Evolutionary conservation across 2,797 vertebrate species (phyloP).

Genomic region (Enoplosus armatus): DNA sequence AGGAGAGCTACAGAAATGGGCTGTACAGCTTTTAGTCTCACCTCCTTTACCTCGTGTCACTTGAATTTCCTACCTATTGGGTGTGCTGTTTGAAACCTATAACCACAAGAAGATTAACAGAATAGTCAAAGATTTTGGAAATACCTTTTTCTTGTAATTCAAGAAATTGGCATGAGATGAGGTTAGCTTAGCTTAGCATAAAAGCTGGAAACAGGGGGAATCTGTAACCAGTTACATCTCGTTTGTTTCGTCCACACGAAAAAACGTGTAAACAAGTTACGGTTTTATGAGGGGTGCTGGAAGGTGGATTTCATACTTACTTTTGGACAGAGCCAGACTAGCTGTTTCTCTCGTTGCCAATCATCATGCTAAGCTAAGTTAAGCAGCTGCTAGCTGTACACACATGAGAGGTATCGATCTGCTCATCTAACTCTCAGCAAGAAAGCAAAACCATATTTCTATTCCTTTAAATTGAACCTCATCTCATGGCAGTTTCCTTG

Average conservation of each 20-base stretch:
- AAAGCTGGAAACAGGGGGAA: not conserved
- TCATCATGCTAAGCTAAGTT: not conserved
- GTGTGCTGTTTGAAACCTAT: not conserved
- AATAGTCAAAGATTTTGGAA: constrained; percentile 2
- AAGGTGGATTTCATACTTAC: not conserved
- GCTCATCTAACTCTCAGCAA: constrained; percentile 9
- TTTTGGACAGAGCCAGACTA: not conserved
- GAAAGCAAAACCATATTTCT: not conserved
- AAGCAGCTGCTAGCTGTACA: not conserved
- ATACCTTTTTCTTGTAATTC: not conserved
- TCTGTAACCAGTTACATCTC: not conserved
- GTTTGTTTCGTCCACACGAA: not conserved
- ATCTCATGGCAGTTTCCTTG: too few relatives aligned
- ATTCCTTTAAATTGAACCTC: too few relatives aligned
- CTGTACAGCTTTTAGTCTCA: constrained; percentile 26
- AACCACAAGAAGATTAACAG: not conserved
- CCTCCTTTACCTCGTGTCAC: constrained; percentile 18
- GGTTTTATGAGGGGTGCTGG: not conserved
- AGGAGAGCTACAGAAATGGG: constrained; percentile 45
- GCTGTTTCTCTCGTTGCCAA: not conserved
- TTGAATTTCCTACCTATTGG: constrained; percentile 3
- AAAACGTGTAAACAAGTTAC: too few relatives aligned
- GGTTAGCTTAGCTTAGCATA: not conserved
- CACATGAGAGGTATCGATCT: too few relatives aligned
- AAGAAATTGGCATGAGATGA: not conserved